Base-by-base conservation (phyloP, 2,888 invertebrate genomes). In the Caradrina clavipalpis region DNA sequence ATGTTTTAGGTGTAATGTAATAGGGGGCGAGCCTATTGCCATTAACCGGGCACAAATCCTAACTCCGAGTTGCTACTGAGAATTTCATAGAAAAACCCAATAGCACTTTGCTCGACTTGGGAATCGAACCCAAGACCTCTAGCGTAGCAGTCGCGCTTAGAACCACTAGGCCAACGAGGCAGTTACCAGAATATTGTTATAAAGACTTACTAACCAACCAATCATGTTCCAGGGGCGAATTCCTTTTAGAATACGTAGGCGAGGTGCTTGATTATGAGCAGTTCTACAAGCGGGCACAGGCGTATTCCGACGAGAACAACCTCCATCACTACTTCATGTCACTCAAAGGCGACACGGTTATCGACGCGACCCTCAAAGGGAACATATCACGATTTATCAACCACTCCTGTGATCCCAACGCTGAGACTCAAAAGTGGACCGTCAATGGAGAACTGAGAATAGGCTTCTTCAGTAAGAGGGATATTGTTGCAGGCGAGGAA, bases 301-400 rank as follows among this genome's bases (percentile, higher is more conserved):
- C 97, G 55, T 99, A 99, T 92, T 98, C 99, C 0, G 97, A 98
- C 83, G 98, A 98, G 72, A 98, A 98, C 91, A 98, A 98, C 89
- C 96, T 97, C 47, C 99, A 99, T 93, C 99, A 99, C 91, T 99
- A 99, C 93, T 99, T 99, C 92, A 99, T 99, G 99, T 98, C 99
- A 0, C 95, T 99, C 56, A 98, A 99, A 89, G 98, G 98, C 1
- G 99, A 99, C 66, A 95, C 95, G 0, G 95, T 95, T 0, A 99
- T 99, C 73, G 99, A 99, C 95, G 99, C 99, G 2, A 99, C 99
- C 0, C 95, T 97, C 84, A 99, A 98, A 92, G 99, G 99, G 45
- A 99, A 99, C 91, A 97, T 98, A 72, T 99, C 99, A 0, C 96
- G 99, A 51, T 99, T 99, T 90, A 99, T 99, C 84, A 99, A 99